Conservation (phyloP, 2,113 vertebrate species). For the Tychaedon coryphoeus region DNA sequence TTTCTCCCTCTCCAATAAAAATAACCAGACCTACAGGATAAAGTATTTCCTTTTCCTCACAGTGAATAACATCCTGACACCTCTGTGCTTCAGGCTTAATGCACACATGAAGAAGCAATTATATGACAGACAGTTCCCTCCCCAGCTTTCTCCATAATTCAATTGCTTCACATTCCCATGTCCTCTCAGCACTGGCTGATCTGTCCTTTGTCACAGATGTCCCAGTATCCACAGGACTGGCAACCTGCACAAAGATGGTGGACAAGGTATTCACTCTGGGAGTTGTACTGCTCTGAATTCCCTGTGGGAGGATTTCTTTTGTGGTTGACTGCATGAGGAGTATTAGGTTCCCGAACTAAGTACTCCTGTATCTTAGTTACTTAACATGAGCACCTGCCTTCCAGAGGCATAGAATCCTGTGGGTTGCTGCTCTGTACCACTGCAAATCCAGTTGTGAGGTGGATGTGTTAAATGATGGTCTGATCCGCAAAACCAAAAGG, state of each 20-base stretch:
- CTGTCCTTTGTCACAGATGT: not conserved
- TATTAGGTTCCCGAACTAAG: not conserved
- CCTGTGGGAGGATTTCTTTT: not conserved
- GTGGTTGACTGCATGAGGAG: not conserved
- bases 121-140: not conserved
- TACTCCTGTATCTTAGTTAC: not conserved
- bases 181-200: not conserved
- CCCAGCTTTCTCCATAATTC: not conserved
- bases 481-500: not conserved
- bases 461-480: not conserved
- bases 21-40: conserved; percentile 1
- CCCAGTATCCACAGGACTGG: not conserved
- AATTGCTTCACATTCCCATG: not conserved
- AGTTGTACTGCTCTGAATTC: not conserved
- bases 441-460: not conserved
- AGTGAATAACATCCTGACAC: conserved; percentile 8
- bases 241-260: not conserved
- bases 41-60: conserved; percentile 22
- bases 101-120: conserved; percentile 14
- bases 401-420: not conserved
- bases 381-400: not conserved
- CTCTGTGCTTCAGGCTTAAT: not conserved
- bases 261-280: not conserved
- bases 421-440: not conserved
- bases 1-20: not conserved